Percentiles rank a stretch among this genome's conserved stretches.
Evolutionary conservation across 2,888 invertebrate species (phyloP).

Genomic region (Ophion costatus): DNA sequence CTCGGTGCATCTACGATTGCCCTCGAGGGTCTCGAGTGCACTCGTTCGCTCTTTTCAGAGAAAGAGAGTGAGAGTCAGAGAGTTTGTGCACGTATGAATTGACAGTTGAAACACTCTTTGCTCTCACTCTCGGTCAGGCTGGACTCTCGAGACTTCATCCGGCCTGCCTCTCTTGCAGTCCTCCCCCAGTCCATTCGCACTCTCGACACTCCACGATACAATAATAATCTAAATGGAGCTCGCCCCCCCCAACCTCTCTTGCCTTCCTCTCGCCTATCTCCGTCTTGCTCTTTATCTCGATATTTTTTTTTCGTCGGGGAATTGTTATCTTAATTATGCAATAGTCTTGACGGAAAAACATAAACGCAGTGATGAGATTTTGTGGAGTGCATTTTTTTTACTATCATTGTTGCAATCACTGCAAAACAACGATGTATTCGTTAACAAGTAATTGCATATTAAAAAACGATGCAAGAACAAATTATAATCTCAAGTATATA

Average conservation of each 20-base stretch:
- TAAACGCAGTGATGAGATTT: not conserved
- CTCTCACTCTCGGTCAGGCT: slow-evolving; percentile 58
- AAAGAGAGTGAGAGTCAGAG: slow-evolving; percentile 13
- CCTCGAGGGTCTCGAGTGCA: slow-evolving; percentile 48
- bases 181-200: slow-evolving; percentile 8
- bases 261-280: not conserved
- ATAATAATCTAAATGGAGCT: slow-evolving; percentile 53
- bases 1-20: slow-evolving; percentile 37
- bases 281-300: not conserved
- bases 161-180: slow-evolving; percentile 56
- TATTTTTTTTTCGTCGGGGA: not conserved
- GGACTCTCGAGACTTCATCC: slow-evolving; percentile 65
- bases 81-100: slow-evolving; percentile 50
- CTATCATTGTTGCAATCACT: not conserved
- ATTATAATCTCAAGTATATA: too few species aligned
- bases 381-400: not conserved
- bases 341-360: slow-evolving; percentile 52
- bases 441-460: not conserved
- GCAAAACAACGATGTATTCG: not conserved
- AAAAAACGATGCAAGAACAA: too few species aligned
- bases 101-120: slow-evolving; percentile 59
- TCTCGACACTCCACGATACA: slow-evolving; percentile 44
- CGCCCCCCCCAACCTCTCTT: not conserved
- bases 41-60: slow-evolving; percentile 38
- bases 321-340: slow-evolving; percentile 62